phyloP scores from a whole-genome alignment of 1,140 invertebrate genomes.

The Magallana ariakensis region DNA sequence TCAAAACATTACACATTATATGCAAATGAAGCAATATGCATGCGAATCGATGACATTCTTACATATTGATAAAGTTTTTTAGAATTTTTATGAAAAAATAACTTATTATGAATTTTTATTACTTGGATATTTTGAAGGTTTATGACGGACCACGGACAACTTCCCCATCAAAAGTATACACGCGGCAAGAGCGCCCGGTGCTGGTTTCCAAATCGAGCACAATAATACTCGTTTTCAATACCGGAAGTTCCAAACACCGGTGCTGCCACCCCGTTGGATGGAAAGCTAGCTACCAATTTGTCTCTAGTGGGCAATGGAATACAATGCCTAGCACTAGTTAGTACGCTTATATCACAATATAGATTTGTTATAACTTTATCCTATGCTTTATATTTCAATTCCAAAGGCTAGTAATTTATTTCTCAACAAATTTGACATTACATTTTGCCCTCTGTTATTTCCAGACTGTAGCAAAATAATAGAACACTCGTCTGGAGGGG shows the following conservation, averaged over 20 bases:
- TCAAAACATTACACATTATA: no score
- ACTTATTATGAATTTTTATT: neutral
- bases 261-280: constrained; percentile 73
- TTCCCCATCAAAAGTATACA: constrained; percentile 64
- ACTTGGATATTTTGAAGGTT: constrained; percentile 60
- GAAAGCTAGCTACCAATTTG: constrained; percentile 72
- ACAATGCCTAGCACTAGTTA: constrained; percentile 62
- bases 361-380: neutral
- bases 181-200: constrained; percentile 64
- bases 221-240: constrained; percentile 70
- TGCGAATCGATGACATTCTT: no score
- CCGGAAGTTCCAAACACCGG: constrained; percentile 62
- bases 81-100: no score
- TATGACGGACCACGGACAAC: constrained; percentile 70
- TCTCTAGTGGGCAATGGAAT: constrained; percentile 65
- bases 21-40: no score
- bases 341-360: neutral
- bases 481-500: constrained; percentile 63
- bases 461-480: constrained; percentile 70
- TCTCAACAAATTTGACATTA: no score
- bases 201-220: constrained; percentile 72
- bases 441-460: neutral
- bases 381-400: neutral
- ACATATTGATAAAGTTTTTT: no score
- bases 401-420: no score